Evolutionary conservation across 2,113 vertebrate species (phyloP).

Genomic region (Caracal caracal): DNA sequence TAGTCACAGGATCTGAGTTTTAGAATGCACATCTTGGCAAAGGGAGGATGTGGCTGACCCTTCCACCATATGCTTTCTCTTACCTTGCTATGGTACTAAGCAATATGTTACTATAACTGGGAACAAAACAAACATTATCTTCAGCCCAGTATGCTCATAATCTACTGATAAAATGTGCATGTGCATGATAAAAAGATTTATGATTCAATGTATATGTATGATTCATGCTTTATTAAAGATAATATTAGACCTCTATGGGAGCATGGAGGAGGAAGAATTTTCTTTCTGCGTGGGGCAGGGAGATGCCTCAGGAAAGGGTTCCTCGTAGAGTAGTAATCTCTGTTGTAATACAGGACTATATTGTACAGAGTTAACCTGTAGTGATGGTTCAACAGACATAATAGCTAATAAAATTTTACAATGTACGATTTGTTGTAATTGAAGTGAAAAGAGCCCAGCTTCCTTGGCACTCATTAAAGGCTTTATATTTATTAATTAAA

Average conservation of each 20-base stretch:
- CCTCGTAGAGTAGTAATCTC: background rate
- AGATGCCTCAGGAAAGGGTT: background rate
- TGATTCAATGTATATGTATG: background rate
- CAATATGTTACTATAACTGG: background rate
- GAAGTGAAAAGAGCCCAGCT: constrained; percentile 65
- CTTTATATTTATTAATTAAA: constrained; percentile 70
- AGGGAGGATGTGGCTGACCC: background rate
- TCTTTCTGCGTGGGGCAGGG: background rate
- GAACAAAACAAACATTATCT: background rate
- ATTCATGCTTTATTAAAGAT: constrained; percentile 22
- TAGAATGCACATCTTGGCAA: background rate
- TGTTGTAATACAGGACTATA: background rate
- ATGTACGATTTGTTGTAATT: constrained; percentile 62
- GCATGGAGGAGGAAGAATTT: background rate
- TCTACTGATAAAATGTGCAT: background rate
- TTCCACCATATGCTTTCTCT: background rate
- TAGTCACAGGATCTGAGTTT: background rate
- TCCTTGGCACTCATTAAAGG: constrained; percentile 60
- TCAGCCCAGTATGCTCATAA: background rate
- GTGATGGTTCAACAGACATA: constrained; percentile 73
- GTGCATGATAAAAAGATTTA: background rate
- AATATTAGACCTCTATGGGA: background rate
- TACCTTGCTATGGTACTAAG: background rate
- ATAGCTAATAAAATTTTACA: constrained; percentile 76
- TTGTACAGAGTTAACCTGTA: constrained; percentile 59